Conservation (phyloP, 2,113 vertebrate genomes). For the Cyanoliseus patagonus region DNA sequence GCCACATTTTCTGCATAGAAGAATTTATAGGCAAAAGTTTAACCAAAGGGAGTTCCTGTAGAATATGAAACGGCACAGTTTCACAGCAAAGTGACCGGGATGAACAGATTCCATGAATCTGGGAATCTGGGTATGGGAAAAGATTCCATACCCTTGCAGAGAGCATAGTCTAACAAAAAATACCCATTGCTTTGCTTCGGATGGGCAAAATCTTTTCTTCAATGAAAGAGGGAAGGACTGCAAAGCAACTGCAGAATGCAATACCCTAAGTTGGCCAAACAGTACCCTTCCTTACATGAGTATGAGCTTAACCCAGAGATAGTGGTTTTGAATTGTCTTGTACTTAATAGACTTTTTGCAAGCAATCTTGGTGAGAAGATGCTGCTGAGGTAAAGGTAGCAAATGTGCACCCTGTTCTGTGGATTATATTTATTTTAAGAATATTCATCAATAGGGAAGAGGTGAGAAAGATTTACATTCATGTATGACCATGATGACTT, state of each 20-base stretch:
- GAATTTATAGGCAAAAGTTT: neutral
- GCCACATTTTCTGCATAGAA: constrained; percentile 72
- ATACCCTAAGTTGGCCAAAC: neutral
- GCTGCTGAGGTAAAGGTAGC: neutral
- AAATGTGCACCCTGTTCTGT: neutral
- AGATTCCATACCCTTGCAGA: neutral
- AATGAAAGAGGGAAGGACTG: neutral
- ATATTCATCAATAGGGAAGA: neutral
- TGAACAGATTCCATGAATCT: neutral
- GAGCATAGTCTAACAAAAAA: neutral
- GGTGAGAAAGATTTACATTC: neutral
- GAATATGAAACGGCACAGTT: neutral
- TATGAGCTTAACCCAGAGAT: neutral
- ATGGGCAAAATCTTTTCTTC: neutral
- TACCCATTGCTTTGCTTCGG: neutral
- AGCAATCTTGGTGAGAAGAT: accelerated
- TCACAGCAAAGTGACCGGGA: neutral
- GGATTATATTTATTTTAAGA: neutral
- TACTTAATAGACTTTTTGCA: neutral
- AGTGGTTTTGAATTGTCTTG: neutral
- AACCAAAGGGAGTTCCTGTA: neutral
- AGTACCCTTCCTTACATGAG: neutral
- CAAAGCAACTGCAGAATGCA: neutral
- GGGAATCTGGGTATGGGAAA: neutral
- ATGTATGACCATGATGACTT: neutral